phyloP scores from a whole-genome alignment of 2,888 invertebrate genomes.

The Tyria jacobaeae region DNA sequence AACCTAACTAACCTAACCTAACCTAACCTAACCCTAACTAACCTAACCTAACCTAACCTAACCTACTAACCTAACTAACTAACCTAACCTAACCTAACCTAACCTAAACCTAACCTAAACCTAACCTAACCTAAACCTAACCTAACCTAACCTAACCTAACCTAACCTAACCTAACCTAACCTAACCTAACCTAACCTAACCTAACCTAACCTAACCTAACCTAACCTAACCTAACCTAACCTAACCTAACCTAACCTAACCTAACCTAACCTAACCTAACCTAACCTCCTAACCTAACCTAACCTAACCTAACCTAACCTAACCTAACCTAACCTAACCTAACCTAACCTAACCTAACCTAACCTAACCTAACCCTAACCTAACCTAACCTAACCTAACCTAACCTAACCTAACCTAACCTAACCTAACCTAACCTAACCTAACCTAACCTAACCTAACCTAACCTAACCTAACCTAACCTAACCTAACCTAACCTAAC shows the following conservation, averaged over 20 bases:
- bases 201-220: constrained; percentile 23
- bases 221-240: constrained; percentile 22
- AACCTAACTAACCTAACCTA: constrained; percentile 13
- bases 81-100: constrained; percentile 21
- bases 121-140: constrained; percentile 22
- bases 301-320: constrained; percentile 27
- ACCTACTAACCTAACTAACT: constrained; percentile 13
- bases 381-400: constrained; percentile 39
- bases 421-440: constrained; percentile 34
- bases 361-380: constrained; percentile 15
- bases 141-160: constrained; percentile 25
- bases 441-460: constrained; percentile 38
- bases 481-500: constrained; percentile 50
- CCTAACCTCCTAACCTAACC: constrained; percentile 23
- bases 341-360: constrained; percentile 28
- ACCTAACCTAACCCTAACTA: neutral
- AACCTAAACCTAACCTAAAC: constrained; percentile 22
- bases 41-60: neutral
- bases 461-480: constrained; percentile 52
- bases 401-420: constrained; percentile 34
- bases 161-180: constrained; percentile 24
- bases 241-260: constrained; percentile 16
- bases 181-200: constrained; percentile 27
- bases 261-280: constrained; percentile 15
- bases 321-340: constrained; percentile 14